Conservation (phyloP, 2,113 vertebrate genomes). For the Trematomus loennbergii region DNA sequence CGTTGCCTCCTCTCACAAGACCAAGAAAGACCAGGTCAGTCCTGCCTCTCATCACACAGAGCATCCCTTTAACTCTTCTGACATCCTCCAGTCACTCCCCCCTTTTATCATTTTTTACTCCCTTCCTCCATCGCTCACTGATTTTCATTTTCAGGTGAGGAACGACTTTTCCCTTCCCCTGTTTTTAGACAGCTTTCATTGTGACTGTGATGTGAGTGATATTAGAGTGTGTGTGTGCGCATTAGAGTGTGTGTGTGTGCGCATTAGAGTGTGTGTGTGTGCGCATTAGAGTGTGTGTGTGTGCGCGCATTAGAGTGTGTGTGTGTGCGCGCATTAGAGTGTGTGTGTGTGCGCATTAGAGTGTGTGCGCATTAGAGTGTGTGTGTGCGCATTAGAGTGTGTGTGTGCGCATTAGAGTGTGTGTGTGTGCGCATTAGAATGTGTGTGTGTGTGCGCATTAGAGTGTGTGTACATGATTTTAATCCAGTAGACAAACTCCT, state of each 20-base stretch:
- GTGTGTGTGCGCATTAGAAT: too few species aligned
- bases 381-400: too few species aligned
- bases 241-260: background rate
- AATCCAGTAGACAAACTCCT: constrained; percentile 8
- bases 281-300: too few species aligned
- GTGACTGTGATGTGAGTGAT: background rate
- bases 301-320: too few species aligned
- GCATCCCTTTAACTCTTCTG: background rate
- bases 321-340: too few species aligned
- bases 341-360: too few species aligned
- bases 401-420: too few species aligned
- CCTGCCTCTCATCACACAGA: background rate
- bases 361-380: too few species aligned
- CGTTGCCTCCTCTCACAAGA: constrained; percentile 97
- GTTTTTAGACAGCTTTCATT: background rate
- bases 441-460: too few species aligned
- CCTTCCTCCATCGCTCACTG: constrained; percentile 1
- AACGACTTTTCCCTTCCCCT: constrained; percentile 8
- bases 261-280: background rate
- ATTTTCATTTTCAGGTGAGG: constrained; percentile 14
- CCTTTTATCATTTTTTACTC: background rate
- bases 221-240: too few species aligned
- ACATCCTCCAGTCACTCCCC: background rate
- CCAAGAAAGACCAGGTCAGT: constrained; percentile 97
- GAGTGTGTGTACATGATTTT: too few species aligned